Evolutionary conservation across 2,888 invertebrate species (phyloP), one percentile per base, ranked within the genome.

Genomic region (Notodonta ziczac): DNA sequence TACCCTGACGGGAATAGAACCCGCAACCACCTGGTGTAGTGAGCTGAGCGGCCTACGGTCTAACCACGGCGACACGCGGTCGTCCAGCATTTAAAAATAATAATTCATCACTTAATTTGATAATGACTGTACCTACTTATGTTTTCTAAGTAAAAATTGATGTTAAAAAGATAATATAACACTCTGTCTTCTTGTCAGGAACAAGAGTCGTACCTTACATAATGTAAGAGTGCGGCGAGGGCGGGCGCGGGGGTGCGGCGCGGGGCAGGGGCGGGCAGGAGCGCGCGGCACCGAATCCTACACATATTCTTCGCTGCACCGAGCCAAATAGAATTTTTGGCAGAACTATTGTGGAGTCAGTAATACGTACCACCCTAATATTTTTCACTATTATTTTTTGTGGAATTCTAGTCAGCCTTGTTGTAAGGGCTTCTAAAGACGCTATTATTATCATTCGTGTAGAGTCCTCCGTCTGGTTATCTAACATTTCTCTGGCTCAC

Each of bases 321-420:
- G 80, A 77, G 85, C 87, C 87, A 88, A 89, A 88, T 89, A 87
- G 83, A 89, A 88, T 88, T 86, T 88, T 87, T 78, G 87, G 82
- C 65, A 69, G 61, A 56, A 76, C 55, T 67, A 46, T 6, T 67
- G 71, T 64, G 63, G 83, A 86, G 87, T 16, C 74, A 79, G 13
- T 81, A 50, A 62, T 62, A n/a, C n/a, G n/a, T n/a, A 72, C 70
- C 68, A 5, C 52, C 1, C 0, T 48, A 35, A 46, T n/a, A 35
- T 44, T 14, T 16, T 50, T 42, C 4, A 9, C 0, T 42, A 7
- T 5, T 0, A 42, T 12, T 42, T n/a, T 42, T 42, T 42, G 42
- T 6, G 4, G 8, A 32, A 35, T 7, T n/a, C 6, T n/a, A 14
- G 50, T 50, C 6, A 5, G 16, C 7, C 10, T 24, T 14, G 7